Evolutionary conservation across 2,113 vertebrate species (phyloP).

Genomic region (Tautogolabrus adspersus): DNA sequence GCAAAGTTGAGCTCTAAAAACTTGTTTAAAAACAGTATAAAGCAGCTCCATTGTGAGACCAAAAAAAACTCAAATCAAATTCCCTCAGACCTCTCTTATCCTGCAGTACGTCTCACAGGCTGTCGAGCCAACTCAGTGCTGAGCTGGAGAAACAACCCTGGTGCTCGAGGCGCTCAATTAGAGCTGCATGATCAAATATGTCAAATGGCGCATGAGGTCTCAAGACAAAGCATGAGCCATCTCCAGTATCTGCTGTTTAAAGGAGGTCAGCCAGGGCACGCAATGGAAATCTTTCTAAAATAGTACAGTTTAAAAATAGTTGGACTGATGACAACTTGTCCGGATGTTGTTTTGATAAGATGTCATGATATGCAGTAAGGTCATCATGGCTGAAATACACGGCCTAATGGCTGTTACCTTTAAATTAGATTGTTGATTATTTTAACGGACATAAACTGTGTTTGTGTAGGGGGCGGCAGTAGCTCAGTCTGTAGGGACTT

Average conservation of each 20-base stretch:
- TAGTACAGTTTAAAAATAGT: neutral
- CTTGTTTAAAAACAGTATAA: neutral
- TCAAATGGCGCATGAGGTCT: slow-evolving; percentile 58
- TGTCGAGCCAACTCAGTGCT: slow-evolving; percentile 49
- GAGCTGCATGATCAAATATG: slow-evolving; percentile 70
- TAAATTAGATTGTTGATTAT: too few species aligned
- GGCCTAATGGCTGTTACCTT: too few species aligned
- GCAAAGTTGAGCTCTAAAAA: slow-evolving; percentile 15
- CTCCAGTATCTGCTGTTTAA: slow-evolving; percentile 42
- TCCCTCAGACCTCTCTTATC: slow-evolving; percentile 44
- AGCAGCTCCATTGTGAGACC: slow-evolving; percentile 23
- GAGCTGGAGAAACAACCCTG: slow-evolving; percentile 39
- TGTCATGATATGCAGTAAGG: too few species aligned
- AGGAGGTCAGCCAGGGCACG: slow-evolving; percentile 30
- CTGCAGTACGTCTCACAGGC: slow-evolving; percentile 49
- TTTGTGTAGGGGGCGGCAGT: too few species aligned
- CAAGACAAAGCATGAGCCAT: slow-evolving; percentile 48
- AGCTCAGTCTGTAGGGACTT: too few species aligned
- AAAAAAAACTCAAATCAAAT: slow-evolving; percentile 7
- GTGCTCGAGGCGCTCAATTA: slow-evolving; percentile 70
- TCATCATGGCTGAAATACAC: too few species aligned
- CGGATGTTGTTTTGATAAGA: neutral
- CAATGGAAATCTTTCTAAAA: neutral
- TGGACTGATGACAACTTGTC: neutral
- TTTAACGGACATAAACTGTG: too few species aligned